Evolutionary conservation across 2,888 invertebrate genomes (phyloP), one percentile per base, ranked within the genome.

Genomic region (Drepanosiphum platanoidis): DNA sequence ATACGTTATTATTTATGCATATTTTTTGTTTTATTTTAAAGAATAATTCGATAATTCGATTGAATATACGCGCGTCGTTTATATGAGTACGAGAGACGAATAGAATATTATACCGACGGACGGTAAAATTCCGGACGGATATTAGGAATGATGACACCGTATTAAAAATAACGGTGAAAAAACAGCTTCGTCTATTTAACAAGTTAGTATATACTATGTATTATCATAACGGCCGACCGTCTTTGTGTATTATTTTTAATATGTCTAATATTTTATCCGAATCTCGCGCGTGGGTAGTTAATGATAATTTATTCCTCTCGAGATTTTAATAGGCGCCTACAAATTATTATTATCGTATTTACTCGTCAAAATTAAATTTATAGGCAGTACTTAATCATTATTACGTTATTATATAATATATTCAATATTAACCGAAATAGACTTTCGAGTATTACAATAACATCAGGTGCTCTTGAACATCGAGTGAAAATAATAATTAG

Each of bases 61-160:
- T n/a, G n/a, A n/a, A n/a, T n/a, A n/a, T 46, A 46, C 15, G 46
- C 1, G 39, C 39, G 15, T 18, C 8, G 5, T 18, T 39, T 4
- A 34, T 46, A 9, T 27, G 27, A 7, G 42, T n/a, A 8, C 8
- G 30, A 22, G 39, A 64, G 1, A 64, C 7, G 30, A 64, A 39
- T 39, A 77, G 9, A 1, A 39, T 32, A 46, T 42, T n/a, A n/a
- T 7, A 27, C 5, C 5, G 1, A n/a, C 7, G 5, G 0, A 3
- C 39, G n/a, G 42, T 61, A n/a, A 15, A 22, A 30, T 42, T 42
- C 39, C 2, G 8, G 22, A 8, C 13, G 30, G 13, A 22, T 32
- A 32, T 66, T 42, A 78, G n/a, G 27, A 78, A 78, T 42, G 22
- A 78, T 66, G 66, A 78, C 30, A 66, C 42, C 42, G 22, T 36